A percentile compares a stretch with the other conserved stretches of the same genome.
phyloP scores from a whole-genome alignment of 2,888 invertebrate species.

The Hydraecia micacea region DNA sequence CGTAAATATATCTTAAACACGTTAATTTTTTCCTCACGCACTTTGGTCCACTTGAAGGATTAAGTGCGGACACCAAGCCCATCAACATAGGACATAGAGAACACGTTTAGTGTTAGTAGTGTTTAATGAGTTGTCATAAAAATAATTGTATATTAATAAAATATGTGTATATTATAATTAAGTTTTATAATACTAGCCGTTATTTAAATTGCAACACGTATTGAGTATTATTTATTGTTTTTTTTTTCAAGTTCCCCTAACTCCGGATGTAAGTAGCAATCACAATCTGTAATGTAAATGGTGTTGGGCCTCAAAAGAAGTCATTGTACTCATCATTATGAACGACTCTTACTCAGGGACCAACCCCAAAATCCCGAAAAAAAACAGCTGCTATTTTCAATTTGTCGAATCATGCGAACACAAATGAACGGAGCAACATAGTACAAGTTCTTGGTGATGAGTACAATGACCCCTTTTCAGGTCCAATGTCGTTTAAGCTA shows the following conservation, averaged over 20 bases:
- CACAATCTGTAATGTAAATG: not conserved
- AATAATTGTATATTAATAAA: not conserved
- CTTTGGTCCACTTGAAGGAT: not conserved
- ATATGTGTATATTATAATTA: not conserved
- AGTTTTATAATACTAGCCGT: not conserved
- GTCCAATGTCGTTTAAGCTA: not conserved
- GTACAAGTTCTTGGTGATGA: not conserved
- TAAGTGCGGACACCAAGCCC: not conserved
- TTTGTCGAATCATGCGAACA: not conserved
- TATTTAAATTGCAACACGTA: not conserved
- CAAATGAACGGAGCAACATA: not conserved
- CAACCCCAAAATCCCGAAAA: not conserved
- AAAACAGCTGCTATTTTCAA: not conserved
- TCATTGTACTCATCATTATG: not conserved
- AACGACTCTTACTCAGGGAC: not conserved
- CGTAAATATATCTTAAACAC: not conserved
- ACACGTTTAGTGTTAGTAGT: not conserved
- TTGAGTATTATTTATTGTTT: not conserved
- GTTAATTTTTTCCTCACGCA: not conserved
- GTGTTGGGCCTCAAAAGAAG: not conserved
- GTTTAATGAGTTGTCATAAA: not conserved
- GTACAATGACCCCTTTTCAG: not conserved
- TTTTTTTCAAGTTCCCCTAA: not conserved
- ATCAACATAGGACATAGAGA: not conserved
- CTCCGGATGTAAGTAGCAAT: not conserved